These are phyloP conservation scores for Anseranas semipalmata DNA, from an alignment of 2,113 vertebrate species.

Conservation along the genomic window DNA sequence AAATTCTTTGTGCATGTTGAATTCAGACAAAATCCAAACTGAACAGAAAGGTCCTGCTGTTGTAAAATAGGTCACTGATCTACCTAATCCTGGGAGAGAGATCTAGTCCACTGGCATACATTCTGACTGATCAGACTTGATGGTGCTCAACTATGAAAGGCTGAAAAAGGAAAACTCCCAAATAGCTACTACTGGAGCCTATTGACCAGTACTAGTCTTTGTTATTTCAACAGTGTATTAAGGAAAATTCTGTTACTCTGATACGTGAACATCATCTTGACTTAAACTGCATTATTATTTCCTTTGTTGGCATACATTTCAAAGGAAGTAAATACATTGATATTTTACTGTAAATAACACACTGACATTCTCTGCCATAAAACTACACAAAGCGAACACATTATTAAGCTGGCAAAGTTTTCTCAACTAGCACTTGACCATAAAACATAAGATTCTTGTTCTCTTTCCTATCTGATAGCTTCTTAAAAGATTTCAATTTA, in stretches of 20 bases:
- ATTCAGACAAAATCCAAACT: neutral
- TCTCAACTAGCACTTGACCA: neutral
- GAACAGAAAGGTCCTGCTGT: neutral
- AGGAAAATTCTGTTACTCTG: neutral
- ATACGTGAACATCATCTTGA: neutral
- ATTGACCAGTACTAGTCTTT: neutral
- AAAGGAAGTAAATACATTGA: neutral
- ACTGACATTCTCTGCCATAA: neutral
- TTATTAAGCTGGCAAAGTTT: neutral
- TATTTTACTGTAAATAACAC: neutral
- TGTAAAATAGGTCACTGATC: neutral
- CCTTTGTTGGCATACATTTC: neutral
- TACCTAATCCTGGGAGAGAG: neutral
- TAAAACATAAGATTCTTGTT: neutral
- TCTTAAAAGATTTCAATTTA: neutral
- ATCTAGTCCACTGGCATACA: neutral
- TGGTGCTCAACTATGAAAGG: neutral
- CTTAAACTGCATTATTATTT: rapidly evolving
- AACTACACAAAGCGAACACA: neutral
- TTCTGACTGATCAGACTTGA: neutral
- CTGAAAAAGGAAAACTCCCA: neutral
- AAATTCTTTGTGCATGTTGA: neutral
- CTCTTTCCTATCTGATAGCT: neutral
- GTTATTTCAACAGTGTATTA: neutral
- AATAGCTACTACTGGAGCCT: neutral